Evolutionary conservation across 2,888 invertebrate species (phyloP), one percentile per base, ranked within the genome.

Genomic region (Limnephilus lunatus): DNA sequence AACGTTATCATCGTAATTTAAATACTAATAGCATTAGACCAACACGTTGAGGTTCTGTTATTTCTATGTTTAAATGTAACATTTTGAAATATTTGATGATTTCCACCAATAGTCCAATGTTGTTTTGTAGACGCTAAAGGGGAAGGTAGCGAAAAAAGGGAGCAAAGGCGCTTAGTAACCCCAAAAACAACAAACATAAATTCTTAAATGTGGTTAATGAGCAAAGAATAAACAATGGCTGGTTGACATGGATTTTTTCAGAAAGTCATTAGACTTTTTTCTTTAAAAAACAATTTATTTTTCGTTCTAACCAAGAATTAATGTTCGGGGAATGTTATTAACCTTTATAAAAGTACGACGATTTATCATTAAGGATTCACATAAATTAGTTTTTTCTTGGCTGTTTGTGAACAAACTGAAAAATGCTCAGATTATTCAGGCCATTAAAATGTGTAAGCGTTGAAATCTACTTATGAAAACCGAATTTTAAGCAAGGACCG

Each of bases 281-380:
- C 68, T 68, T 68, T 68, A n/a, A 68, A 68, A 68, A 68, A 68
- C 68, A 68, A 68, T 68, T 68, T 68, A 68, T 68, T 68, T 25
- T 68, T 68, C 68, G 25, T 9, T 68, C 68, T 68, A 2, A 68
- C 68, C 68, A 68, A 68, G 25, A 68, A n/a, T 68, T 68, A 68
- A 68, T 68, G 25, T 68, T 68, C 68, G 25, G 25, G 68, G 68
- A n/a, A 68, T 68, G 68, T 68, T 68, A 68, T 68, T n/a, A 68
- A 68, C 68, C 68, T 68, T 68, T 68, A 68, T 68, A 68, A 68
- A 68, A 68, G 68, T 68, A 25, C 68, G 68, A 68, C 68, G 68
- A 68, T 68, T 68, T 68, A 68, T 68, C 68, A 68, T 68, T 68
- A 68, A 68, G 68, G 68, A 68, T 68, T 68, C 68, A 68, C 68